These are phyloP conservation scores for Cinara cedri DNA, from an alignment of 2,888 invertebrate genomes.

Conservation along the genomic window DNA sequence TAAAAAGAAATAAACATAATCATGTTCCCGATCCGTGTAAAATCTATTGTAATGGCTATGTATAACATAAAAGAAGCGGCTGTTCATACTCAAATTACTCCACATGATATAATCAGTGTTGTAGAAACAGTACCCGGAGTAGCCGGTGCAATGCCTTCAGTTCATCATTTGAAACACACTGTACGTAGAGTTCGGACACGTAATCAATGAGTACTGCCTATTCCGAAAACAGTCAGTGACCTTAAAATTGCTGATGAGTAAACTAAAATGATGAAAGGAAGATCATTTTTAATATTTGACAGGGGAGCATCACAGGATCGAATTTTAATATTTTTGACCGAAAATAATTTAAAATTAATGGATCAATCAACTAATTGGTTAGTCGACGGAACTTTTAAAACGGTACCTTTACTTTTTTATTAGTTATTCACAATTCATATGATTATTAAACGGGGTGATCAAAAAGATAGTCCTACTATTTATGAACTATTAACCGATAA, in stretches of 20 bases:
- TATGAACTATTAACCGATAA: not conserved
- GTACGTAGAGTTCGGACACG: not conserved
- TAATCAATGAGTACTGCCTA: not conserved
- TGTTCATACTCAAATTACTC: constrained; percentile 12
- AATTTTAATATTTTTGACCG: too few species aligned
- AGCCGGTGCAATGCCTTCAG: constrained; percentile 7
- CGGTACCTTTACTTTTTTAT: constrained; percentile 4
- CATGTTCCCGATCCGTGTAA: not conserved
- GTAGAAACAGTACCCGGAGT: too few species aligned
- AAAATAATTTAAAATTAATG: too few species aligned
- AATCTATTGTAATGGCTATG: not conserved
- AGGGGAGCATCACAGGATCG: not conserved
- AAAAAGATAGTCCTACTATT: not conserved
- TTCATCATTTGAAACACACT: constrained; percentile 2
- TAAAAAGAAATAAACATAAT: not conserved
- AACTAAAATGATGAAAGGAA: not conserved
- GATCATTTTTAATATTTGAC: not conserved
- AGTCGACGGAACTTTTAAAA: constrained; percentile 3
- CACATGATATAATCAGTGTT: too few species aligned
- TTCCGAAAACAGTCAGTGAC: not conserved
- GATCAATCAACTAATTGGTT: too few species aligned
- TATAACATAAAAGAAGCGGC: not conserved
- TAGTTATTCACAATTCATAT: not conserved
- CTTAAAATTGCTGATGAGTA: not conserved
- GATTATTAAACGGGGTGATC: not conserved